Conservation (phyloP, 92 coral and sea anemone species). For the Phymanthus crucifer region DNA sequence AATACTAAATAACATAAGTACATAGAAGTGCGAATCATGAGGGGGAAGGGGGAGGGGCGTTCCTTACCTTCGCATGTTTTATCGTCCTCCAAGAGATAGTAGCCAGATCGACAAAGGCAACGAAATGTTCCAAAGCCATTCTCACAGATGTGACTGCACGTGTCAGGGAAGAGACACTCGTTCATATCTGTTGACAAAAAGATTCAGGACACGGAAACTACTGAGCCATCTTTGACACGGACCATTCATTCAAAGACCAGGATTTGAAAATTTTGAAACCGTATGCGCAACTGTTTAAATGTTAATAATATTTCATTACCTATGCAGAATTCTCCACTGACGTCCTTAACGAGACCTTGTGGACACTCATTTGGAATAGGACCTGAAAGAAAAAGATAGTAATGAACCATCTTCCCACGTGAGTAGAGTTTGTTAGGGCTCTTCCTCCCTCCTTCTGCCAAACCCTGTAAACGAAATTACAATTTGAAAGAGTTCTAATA, state of each 20-base stretch:
- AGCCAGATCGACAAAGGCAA: constrained; percentile 66
- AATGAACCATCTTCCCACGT: too few relatives aligned
- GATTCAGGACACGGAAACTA: too few relatives aligned
- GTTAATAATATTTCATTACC: constrained; percentile 20
- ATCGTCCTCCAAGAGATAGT: constrained; percentile 53
- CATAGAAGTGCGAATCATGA: too few relatives aligned
- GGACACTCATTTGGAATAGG: constrained; percentile 58
- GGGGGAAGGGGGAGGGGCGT: too few relatives aligned
- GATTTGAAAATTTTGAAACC: too few relatives aligned
- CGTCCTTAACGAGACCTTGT: constrained; percentile 51
- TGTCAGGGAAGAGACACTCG: constrained; percentile 60
- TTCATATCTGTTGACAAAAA: constrained; percentile 54
- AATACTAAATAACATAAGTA: neutral
- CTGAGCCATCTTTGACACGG: too few relatives aligned
- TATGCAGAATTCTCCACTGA: constrained; percentile 51
- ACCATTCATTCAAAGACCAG: too few relatives aligned
- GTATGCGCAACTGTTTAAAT: too few relatives aligned
- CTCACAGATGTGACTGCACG: constrained; percentile 71
- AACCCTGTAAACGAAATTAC: too few relatives aligned
- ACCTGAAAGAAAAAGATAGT: constrained; percentile 32
- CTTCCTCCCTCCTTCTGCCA: too few relatives aligned
- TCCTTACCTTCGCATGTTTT: constrained; percentile 77
- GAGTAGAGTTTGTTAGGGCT: too few relatives aligned
- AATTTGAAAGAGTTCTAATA: neutral
- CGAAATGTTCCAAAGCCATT: constrained; percentile 68